Percentiles rank a stretch among this genome's conserved stretches.
These are phyloP conservation scores for Pogonus chalceus DNA, from an alignment of 1,140 invertebrate genomes.

Conservation along the genomic window DNA sequence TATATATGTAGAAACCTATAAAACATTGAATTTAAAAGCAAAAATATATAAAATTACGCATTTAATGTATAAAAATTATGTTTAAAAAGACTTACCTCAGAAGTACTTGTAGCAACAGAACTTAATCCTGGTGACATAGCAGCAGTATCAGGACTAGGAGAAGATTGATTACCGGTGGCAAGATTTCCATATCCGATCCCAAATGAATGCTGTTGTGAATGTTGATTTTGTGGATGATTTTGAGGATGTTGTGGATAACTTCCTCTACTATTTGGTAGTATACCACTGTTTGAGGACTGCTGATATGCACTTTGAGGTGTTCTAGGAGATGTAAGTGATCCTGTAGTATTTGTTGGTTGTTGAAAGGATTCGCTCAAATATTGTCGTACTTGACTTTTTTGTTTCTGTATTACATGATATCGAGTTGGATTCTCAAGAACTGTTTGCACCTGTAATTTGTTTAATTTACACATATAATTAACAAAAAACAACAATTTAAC, in stretches of 20 bases:
- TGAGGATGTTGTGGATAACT: neutral
- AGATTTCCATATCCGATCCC: neutral
- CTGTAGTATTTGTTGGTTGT: slow-evolving; percentile 28
- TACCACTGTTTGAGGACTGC: neutral
- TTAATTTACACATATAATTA: neutral
- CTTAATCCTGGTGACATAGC: slow-evolving; percentile 59
- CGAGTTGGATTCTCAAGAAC: slow-evolving; percentile 80
- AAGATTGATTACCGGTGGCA: slow-evolving; percentile 24
- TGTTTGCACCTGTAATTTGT: slow-evolving; percentile 57
- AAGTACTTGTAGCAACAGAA: slow-evolving; percentile 62
- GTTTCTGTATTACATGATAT: slow-evolving; percentile 84
- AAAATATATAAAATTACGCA: no score
- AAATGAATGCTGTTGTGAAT: slow-evolving; percentile 15
- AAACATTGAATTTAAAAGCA: no score
- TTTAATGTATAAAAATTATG: slow-evolving; percentile 10
- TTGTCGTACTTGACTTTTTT: slow-evolving; percentile 77
- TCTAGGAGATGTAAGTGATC: slow-evolving; percentile 16
- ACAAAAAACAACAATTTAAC: no score
- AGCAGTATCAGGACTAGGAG: slow-evolving; percentile 44
- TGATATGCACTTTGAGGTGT: slow-evolving; percentile 7
- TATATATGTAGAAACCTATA: no score
- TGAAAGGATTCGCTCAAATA: slow-evolving; percentile 71
- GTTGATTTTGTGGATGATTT: slow-evolving; percentile 4
- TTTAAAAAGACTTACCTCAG: slow-evolving; percentile 58
- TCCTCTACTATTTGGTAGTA: no score